Evolutionary conservation across 30 jellyfish, hydroid and myxozoan genomes (phyloP).

Genomic region (Pelagia noctiluca): DNA sequence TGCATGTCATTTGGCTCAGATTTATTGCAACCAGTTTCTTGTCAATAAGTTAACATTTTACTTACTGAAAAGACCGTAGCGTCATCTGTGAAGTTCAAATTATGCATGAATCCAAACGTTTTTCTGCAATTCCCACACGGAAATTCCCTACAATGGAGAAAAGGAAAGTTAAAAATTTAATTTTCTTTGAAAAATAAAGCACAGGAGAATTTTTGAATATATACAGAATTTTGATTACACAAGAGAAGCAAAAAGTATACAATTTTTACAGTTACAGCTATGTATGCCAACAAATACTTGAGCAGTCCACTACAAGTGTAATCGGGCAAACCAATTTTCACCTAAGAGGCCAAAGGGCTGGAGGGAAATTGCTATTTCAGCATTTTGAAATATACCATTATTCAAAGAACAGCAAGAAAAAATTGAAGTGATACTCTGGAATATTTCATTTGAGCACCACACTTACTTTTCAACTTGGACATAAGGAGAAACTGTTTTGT

Average conservation of each 20-base stretch:
- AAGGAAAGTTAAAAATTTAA: background rate
- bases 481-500: conserved; percentile 90
- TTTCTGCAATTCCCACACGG: conserved; percentile 45
- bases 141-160: conserved; percentile 1
- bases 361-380: too few relatives aligned
- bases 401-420: background rate
- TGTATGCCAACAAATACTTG: too few relatives aligned
- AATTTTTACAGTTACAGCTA: too few relatives aligned
- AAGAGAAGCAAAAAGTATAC: too few relatives aligned
- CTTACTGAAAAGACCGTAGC: conserved; percentile 84
- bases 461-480: conserved; percentile 76
- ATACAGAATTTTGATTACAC: too few relatives aligned
- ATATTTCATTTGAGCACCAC: too few relatives aligned
- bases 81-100: conserved; percentile 73
- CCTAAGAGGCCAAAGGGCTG: too few relatives aligned
- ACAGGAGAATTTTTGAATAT: too few relatives aligned
- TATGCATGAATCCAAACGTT: conserved; percentile 88
- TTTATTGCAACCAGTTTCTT: background rate
- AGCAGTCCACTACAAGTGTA: too few relatives aligned
- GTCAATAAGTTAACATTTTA: background rate
- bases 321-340: too few relatives aligned
- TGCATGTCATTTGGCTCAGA: background rate
- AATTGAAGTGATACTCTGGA: too few relatives aligned
- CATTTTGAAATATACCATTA: background rate
- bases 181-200: too few relatives aligned